Base-by-base conservation (phyloP, 1,140 invertebrate species). In the Drosophila rufa region DNA sequence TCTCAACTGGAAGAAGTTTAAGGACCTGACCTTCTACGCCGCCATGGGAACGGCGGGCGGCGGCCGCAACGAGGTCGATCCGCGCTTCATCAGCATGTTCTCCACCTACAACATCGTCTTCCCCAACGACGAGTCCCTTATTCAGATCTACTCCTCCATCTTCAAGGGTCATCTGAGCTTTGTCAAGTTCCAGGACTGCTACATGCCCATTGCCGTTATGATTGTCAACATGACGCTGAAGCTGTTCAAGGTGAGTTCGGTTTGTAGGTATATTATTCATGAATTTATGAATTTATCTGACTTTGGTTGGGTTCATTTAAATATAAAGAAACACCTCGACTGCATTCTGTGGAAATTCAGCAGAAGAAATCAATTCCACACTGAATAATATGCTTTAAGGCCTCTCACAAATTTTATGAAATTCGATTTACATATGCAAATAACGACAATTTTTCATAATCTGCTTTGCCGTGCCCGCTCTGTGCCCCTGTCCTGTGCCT, bases 11-110 rank as follows among this genome's bases (percentile, higher is more conserved):
- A 98, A 97, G 91, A 95, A 95, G 80, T 94, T 98, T 43, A 97
- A 96, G 91, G 97, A 98, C 87, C 96, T 98, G 58, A 96, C 94
- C 90, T 97, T 96, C 84, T 93, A 97, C 53, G 95, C 96, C 3
- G 96, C 97, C 2, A 97, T 97, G 96, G 96, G 96, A 15, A 89
- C 83, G 12, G 90, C 92, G 25, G 92, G 97, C 11, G 97, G 97
- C 25, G 97, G 97, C 9, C 94, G 97, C 79, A 98, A 98, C 87
- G 96, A 97, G 79, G 96, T 98, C 9, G 97, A 98, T 93, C 96
- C 97, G 0, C 94, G 98, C 74, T 98, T 98, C 86, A 95, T 98
- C 64, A 98, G 97, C 1, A 95, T 97, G 94, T 98, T 98, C 93
- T 95, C 96, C 1, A 95, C 97, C 0, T 97, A 96, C 93, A 98